Percentiles rank a stretch among this genome's conserved stretches.
Evolutionary conservation across 2,888 invertebrate species (phyloP).

Genomic region (Proisotoma minuta): DNA sequence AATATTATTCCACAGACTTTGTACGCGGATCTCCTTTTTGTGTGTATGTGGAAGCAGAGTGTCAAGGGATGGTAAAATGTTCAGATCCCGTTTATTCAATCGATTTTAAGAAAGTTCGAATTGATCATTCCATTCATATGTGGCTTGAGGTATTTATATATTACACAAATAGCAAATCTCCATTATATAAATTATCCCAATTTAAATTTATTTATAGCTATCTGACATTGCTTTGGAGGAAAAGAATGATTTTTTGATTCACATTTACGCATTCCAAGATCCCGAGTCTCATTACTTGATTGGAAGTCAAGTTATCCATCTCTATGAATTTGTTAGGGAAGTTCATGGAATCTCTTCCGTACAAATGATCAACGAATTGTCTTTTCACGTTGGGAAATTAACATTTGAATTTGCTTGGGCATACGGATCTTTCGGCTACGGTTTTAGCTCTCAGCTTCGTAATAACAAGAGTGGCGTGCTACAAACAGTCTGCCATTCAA

Average conservation of each 20-base stretch:
- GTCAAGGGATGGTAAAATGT: constrained; percentile 27
- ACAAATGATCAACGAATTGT: constrained; percentile 28
- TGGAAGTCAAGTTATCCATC: constrained; percentile 28
- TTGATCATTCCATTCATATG: constrained; percentile 33
- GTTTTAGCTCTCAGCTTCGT: constrained; percentile 34
- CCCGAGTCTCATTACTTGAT: constrained; percentile 34
- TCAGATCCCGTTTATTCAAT: constrained; percentile 23
- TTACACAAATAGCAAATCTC: neutral
- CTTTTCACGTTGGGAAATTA: constrained; percentile 22
- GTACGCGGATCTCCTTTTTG: constrained; percentile 21
- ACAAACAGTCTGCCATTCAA: constrained; percentile 34
- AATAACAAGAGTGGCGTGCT: constrained; percentile 29
- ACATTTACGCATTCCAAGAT: constrained; percentile 42
- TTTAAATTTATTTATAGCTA: constrained; percentile 7
- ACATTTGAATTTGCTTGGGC: constrained; percentile 36
- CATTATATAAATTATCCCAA: neutral
- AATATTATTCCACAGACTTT: constrained; percentile 18
- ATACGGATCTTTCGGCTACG: constrained; percentile 39
- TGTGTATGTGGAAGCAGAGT: constrained; percentile 32
- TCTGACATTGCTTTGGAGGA: constrained; percentile 29
- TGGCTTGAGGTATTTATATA: constrained; percentile 23
- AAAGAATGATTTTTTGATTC: constrained; percentile 33
- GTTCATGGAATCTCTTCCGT: constrained; percentile 30
- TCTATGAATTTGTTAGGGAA: constrained; percentile 31
- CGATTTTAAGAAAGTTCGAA: constrained; percentile 22